Conservation (phyloP, 2,113 vertebrate species). For the Neogale vison region DNA sequence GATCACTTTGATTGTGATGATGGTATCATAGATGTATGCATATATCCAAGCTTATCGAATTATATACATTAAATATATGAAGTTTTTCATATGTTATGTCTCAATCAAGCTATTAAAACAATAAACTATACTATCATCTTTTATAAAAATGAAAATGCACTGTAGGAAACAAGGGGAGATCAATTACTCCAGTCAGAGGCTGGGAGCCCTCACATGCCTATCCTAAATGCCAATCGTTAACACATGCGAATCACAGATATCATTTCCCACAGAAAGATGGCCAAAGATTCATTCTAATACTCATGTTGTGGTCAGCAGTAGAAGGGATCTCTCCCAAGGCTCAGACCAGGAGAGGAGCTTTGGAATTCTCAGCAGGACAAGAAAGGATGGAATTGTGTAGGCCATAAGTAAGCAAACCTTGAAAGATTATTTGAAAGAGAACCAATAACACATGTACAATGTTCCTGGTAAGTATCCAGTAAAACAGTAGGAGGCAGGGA, state of each 20-base stretch:
- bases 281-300: background rate
- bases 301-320: background rate
- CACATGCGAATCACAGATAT: background rate
- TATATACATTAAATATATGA: background rate
- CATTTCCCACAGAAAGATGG: background rate
- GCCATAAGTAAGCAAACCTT: background rate
- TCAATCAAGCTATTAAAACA: background rate
- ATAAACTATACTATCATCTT: background rate
- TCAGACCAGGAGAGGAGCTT: background rate
- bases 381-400: background rate
- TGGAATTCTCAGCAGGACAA: background rate
- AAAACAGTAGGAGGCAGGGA: background rate
- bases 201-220: background rate
- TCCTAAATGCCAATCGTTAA: background rate
- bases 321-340: background rate
- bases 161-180: background rate
- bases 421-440: slow-evolving; percentile 3
- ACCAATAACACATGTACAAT: background rate
- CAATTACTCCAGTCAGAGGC: background rate
- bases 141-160: background rate
- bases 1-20: background rate
- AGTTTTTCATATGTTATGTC: background rate
- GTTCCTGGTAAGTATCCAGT: background rate
- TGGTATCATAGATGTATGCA: background rate
- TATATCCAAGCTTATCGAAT: background rate